Evolutionary conservation across 2,113 vertebrate genomes (phyloP).

Genomic region (Manacus vitellinus): DNA sequence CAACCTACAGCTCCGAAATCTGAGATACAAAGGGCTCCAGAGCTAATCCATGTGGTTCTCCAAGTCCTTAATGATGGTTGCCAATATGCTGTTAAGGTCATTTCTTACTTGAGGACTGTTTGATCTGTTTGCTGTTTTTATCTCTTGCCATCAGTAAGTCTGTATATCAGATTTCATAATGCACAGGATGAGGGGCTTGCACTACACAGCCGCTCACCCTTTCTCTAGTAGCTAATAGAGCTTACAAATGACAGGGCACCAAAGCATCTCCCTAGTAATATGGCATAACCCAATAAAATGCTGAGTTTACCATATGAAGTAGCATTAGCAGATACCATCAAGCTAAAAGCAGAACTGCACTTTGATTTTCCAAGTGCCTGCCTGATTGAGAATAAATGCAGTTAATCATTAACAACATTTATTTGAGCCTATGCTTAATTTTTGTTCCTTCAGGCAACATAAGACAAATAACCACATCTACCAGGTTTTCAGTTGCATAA

Average conservation of each 20-base stretch:
- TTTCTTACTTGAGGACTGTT: constrained; percentile 58
- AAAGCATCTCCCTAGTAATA: not conserved
- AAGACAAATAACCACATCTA: not conserved
- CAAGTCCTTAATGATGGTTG: constrained; percentile 17
- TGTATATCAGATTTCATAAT: constrained; percentile 59
- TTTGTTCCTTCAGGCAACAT: not conserved
- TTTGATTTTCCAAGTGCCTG: not conserved
- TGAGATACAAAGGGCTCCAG: constrained; percentile 57
- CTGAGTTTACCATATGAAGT: not conserved
- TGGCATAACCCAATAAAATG: not conserved
- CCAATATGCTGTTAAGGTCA: constrained; percentile 51
- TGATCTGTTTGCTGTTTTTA: constrained; percentile 66
- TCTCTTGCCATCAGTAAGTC: constrained; percentile 47
- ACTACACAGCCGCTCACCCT: not conserved
- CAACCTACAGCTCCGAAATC: constrained; percentile 46
- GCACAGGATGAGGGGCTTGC: constrained; percentile 28
- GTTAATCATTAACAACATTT: not conserved
- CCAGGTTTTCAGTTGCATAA: not conserved
- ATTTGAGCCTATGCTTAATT: not conserved
- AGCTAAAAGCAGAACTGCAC: not conserved
- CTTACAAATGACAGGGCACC: not conserved
- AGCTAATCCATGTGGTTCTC: constrained; percentile 56
- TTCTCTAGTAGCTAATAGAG: not conserved
- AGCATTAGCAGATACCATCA: not conserved
- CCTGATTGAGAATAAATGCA: not conserved